Evolutionary conservation across 2,113 vertebrate genomes (phyloP).

Genomic region (Catharus minimus): DNA sequence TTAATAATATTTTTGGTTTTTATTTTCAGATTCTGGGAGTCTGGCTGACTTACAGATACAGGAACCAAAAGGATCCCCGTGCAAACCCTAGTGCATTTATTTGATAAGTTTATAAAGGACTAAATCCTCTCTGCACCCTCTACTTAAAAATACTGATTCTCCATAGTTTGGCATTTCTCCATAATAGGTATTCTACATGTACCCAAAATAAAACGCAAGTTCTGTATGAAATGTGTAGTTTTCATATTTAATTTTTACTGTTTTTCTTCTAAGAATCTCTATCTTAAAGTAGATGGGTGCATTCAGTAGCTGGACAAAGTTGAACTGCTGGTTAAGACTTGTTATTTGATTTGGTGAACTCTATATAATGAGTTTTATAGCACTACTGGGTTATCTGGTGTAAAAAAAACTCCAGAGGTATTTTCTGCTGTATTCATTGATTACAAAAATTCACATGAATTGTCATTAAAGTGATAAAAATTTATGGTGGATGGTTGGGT

Average conservation of each 20-base stretch:
- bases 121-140: constrained; percentile 9
- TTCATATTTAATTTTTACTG: constrained; percentile 17
- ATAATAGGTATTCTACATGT: neutral
- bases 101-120: constrained; percentile 68
- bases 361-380: neutral
- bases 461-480: constrained; percentile 14
- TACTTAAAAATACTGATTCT: constrained; percentile 64
- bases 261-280: constrained; percentile 14
- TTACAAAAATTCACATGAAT: neutral
- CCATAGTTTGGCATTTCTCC: constrained; percentile 12
- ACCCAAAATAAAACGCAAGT: neutral
- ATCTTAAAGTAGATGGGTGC: constrained; percentile 46
- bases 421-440: constrained; percentile 37
- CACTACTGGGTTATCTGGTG: constrained; percentile 56
- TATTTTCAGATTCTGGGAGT: constrained; percentile 90
- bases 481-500: neutral
- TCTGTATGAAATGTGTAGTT: neutral
- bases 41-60: constrained; percentile 93
- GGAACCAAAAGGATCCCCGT: constrained; percentile 93
- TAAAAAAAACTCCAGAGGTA: neutral
- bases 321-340: neutral
- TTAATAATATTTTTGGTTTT: neutral
- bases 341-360: constrained; percentile 21
- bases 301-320: constrained; percentile 32
- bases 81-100: constrained; percentile 95